A percentile compares a stretch with the other conserved stretches of the same genome.
Evolutionary conservation across 2,797 vertebrate species (phyloP).

Genomic region (Danio jaintianensis): DNA sequence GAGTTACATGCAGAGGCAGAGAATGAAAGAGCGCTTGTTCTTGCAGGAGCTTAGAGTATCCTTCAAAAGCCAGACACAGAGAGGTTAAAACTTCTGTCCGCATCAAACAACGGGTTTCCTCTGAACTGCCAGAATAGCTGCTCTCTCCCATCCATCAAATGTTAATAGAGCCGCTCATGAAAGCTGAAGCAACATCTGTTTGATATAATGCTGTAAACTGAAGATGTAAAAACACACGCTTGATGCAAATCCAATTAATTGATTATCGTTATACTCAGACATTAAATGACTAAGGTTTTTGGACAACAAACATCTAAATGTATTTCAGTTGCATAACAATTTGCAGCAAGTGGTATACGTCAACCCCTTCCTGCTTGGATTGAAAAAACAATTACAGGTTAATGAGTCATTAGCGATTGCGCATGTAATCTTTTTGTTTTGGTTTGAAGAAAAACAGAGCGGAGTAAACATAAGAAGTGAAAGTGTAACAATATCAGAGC

Average conservation of each 20-base stretch:
- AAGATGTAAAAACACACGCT: not conserved
- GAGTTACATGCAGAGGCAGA: not conserved
- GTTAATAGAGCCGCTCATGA: not conserved
- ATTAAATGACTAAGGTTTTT: not conserved
- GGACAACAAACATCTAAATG: slow-evolving; percentile 2
- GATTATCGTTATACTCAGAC: not conserved
- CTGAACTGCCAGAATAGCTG: slow-evolving; percentile 37
- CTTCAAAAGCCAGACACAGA: slow-evolving; percentile 21
- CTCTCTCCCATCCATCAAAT: slow-evolving; percentile 8
- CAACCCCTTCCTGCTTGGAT: not conserved
- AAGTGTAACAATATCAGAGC: slow-evolving; percentile 14
- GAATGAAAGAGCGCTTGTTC: not conserved
- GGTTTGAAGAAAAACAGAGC: not conserved
- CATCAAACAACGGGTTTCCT: slow-evolving; percentile 38
- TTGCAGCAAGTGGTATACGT: not conserved
- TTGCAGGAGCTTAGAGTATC: not conserved
- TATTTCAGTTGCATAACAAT: not conserved
- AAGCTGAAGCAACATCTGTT: slow-evolving; percentile 11
- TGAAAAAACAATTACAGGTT: not conserved
- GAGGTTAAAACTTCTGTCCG: slow-evolving; percentile 23
- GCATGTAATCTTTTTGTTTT: not conserved
- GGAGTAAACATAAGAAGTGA: not conserved
- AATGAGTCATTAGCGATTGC: not conserved
- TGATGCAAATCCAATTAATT: not conserved
- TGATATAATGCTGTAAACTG: not conserved